These are phyloP conservation scores for Gymnothorax reevesii DNA, from an alignment of 2,797 vertebrate species.

Conservation along the genomic window DNA sequence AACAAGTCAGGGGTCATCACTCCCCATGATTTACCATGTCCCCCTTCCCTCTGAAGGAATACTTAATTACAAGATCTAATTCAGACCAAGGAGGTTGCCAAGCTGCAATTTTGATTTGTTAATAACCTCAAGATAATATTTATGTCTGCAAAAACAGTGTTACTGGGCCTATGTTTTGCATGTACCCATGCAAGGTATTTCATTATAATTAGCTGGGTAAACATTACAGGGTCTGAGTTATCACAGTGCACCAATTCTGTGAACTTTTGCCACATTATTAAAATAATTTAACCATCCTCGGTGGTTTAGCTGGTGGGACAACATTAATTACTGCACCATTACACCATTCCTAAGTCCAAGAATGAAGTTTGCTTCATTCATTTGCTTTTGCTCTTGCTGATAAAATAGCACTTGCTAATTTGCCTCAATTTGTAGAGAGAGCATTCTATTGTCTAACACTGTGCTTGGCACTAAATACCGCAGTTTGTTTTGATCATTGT, in stretches of 20 bases:
- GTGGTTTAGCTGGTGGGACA: constrained; percentile 64
- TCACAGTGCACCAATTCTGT: constrained; percentile 67
- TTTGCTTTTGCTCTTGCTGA: no score
- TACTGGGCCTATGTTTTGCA: constrained; percentile 57
- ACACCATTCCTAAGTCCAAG: constrained; percentile 2
- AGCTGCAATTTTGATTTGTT: constrained; percentile 73
- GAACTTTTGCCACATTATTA: constrained; percentile 69
- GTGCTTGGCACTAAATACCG: no score
- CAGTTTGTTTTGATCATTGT: no score
- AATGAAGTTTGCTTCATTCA: no score
- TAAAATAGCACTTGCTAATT: no score
- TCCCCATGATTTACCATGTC: constrained; percentile 55
- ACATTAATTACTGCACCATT: constrained; percentile 70
- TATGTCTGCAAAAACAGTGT: constrained; percentile 68
- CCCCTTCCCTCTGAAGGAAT: constrained; percentile 58
- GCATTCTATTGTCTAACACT: no score
- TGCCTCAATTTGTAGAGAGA: no score
- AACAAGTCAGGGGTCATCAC: constrained; percentile 25
- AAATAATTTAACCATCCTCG: constrained; percentile 69
- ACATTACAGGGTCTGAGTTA: constrained; percentile 70
- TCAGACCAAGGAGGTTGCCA: constrained; percentile 74
- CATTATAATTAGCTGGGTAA: constrained; percentile 74
- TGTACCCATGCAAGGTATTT: constrained; percentile 63
- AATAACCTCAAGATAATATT: constrained; percentile 86
- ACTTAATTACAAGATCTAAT: constrained; percentile 73